Evolutionary conservation across 2,113 vertebrate genomes (phyloP).

Genomic region (Nesoenas mayeri): DNA sequence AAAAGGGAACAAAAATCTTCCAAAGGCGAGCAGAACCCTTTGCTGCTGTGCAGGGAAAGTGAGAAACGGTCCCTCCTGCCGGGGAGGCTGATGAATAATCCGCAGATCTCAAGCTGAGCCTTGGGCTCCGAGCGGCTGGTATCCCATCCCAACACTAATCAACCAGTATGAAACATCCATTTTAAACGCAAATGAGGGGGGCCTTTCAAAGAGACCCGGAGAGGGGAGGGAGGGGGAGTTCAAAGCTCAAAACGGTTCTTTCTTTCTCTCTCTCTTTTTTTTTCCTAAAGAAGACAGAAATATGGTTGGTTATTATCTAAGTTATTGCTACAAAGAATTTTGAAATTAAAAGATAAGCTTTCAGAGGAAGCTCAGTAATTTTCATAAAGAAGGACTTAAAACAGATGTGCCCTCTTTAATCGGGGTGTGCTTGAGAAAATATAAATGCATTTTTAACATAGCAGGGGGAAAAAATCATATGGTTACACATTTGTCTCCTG

Average conservation of each 20-base stretch:
- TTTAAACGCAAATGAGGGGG: slow-evolving; percentile 82
- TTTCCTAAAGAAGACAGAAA: slow-evolving; percentile 73
- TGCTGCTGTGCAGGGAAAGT: slow-evolving; percentile 67
- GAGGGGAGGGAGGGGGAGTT: slow-evolving; percentile 67
- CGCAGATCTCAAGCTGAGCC: slow-evolving; percentile 79
- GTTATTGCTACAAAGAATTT: slow-evolving; percentile 79
- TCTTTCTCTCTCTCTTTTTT: slow-evolving; percentile 10
- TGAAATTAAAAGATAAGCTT: slow-evolving; percentile 80
- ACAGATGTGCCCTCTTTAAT: slow-evolving; percentile 79
- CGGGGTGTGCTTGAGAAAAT: slow-evolving; percentile 69
- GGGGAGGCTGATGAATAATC: slow-evolving; percentile 82
- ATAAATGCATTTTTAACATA: slow-evolving; percentile 70
- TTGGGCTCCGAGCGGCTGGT: slow-evolving; percentile 73
- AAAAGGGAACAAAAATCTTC: slow-evolving; percentile 14
- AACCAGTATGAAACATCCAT: slow-evolving; percentile 74
- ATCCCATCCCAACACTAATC: slow-evolving; percentile 78
- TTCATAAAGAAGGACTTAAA: slow-evolving; percentile 79
- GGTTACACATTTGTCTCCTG: slow-evolving; percentile 49
- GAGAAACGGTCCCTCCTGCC: slow-evolving; percentile 82
- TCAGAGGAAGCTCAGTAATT: slow-evolving; percentile 72
- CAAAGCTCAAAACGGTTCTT: slow-evolving; percentile 71
- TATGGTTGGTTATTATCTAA: slow-evolving; percentile 78
- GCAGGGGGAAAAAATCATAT: slow-evolving; percentile 62
- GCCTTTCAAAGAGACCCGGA: slow-evolving; percentile 66
- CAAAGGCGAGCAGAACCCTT: slow-evolving; percentile 67